Percentiles rank a stretch among this genome's conserved stretches.
Evolutionary conservation across 2,888 invertebrate genomes (phyloP).

Genomic region (Sphinx pinastri): DNA sequence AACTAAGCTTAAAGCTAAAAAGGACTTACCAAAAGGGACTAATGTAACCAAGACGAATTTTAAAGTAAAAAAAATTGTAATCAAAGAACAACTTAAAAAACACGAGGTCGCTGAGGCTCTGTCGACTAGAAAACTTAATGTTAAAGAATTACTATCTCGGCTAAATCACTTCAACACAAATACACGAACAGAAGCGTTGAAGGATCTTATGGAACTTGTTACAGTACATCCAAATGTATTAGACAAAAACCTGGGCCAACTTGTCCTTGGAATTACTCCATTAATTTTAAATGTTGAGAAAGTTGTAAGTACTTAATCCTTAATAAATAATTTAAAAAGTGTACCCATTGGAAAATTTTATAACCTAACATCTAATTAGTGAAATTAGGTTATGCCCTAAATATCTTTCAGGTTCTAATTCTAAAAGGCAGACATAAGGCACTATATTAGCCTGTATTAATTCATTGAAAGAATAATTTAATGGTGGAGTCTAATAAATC

Average conservation of each 20-base stretch:
- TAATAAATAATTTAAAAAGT: not conserved
- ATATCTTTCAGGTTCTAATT: too few relatives aligned
- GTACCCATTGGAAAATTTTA: too few relatives aligned
- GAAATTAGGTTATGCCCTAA: too few relatives aligned
- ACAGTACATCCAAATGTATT: conserved; percentile 64
- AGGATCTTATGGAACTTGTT: conserved; percentile 84
- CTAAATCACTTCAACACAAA: conserved; percentile 90
- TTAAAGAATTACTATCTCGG: conserved; percentile 88
- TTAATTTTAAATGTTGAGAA: conserved; percentile 89
- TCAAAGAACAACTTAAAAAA: conserved; percentile 89
- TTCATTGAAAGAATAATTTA: too few relatives aligned
- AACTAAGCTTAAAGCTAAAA: conserved; percentile 92
- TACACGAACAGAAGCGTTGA: conserved; percentile 86
- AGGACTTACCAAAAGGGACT: conserved; percentile 92
- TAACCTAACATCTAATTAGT: too few relatives aligned
- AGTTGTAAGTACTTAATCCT: conserved; percentile 62
- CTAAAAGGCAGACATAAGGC: too few relatives aligned
- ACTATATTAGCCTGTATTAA: too few relatives aligned
- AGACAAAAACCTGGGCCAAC: conserved; percentile 84
- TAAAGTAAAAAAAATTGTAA: conserved; percentile 93
- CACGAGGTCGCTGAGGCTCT: conserved; percentile 82
- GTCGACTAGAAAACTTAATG: conserved; percentile 87
- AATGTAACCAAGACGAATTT: conserved; percentile 96
- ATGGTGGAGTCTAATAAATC: too few relatives aligned
- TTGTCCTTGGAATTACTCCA: conserved; percentile 88